phyloP scores from a whole-genome alignment of 1,140 invertebrate species.

The Drosophila orena region DNA sequence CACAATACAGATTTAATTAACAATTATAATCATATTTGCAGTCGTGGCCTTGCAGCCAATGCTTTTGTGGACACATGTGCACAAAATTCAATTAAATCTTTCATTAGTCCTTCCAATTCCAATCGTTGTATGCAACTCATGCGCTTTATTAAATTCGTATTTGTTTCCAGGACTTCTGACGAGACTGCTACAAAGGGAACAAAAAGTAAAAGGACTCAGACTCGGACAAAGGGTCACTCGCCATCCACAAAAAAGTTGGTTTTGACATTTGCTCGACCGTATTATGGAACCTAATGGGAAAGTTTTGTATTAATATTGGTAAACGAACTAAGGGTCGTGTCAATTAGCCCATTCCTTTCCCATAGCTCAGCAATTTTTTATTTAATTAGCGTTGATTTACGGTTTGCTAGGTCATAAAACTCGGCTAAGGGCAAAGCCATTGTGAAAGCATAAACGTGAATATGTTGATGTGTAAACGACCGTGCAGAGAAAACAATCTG shows the following conservation, averaged over 20 bases:
- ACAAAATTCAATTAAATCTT: slow-evolving; percentile 60
- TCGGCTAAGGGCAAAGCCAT: slow-evolving; percentile 23
- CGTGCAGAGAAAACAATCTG: slow-evolving; percentile 2
- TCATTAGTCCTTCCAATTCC: slow-evolving; percentile 30
- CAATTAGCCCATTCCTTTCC: slow-evolving; percentile 35
- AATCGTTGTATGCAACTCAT: slow-evolving; percentile 32
- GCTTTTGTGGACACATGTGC: slow-evolving; percentile 28
- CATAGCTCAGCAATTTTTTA: slow-evolving; percentile 58
- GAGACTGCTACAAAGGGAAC: slow-evolving; percentile 13
- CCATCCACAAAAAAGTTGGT: slow-evolving; percentile 41
- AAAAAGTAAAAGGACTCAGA: slow-evolving; percentile 1
- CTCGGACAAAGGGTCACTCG: slow-evolving; percentile 1
- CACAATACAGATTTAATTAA: slow-evolving; percentile 42
- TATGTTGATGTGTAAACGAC: slow-evolving; percentile 28
- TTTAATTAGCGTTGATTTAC: slow-evolving; percentile 76
- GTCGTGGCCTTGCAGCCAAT: slow-evolving; percentile 27
- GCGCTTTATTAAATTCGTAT: slow-evolving; percentile 65
- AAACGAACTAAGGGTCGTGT: slow-evolving; percentile 41
- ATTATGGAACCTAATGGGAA: slow-evolving; percentile 58
- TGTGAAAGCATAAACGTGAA: slow-evolving; percentile 18
- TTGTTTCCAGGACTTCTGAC: slow-evolving; percentile 33
- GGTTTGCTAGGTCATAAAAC: slow-evolving; percentile 43
- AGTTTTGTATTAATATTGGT: slow-evolving; percentile 58
- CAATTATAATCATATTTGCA: slow-evolving; percentile 45
- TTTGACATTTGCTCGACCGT: slow-evolving; percentile 49